Evolutionary conservation across 2,797 vertebrate species (phyloP).

Genomic region (Oreochromis mossambicus): DNA sequence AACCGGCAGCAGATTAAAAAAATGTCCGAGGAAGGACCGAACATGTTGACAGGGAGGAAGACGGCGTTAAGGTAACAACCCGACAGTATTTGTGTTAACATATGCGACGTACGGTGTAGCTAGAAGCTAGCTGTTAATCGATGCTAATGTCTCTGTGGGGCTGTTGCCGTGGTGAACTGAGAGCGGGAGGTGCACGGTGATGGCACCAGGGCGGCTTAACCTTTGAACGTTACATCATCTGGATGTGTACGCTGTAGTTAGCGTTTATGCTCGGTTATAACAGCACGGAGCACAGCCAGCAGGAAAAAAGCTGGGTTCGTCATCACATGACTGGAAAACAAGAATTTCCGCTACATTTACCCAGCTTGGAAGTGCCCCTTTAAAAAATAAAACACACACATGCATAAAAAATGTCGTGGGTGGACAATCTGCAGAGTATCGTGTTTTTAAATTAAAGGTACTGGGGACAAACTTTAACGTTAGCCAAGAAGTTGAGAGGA

Average conservation of each 20-base stretch:
- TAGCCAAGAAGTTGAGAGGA: neutral
- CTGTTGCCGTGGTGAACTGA: neutral
- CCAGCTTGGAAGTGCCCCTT: neutral
- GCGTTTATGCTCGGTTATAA: neutral
- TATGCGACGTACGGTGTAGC: neutral
- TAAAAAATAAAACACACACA: neutral
- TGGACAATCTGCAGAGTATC: neutral
- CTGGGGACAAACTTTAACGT: neutral
- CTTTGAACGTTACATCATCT: conserved; percentile 16
- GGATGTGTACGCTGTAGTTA: neutral
- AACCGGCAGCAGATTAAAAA: neutral
- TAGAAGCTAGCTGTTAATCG: conserved; percentile 40
- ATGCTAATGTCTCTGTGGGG: neutral
- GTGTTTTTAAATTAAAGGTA: neutral
- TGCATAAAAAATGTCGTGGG: neutral
- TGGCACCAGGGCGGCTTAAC: neutral
- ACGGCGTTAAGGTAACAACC: conserved; percentile 43
- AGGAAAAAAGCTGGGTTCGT: neutral
- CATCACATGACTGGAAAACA: conserved; percentile 3
- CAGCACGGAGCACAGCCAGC: conserved; percentile 5
- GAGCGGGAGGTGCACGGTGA: neutral
- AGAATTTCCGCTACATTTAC: neutral
- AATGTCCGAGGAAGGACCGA: conserved; percentile 14
- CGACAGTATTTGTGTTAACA: neutral
- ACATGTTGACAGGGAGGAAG: conserved; percentile 22